These are phyloP conservation scores for Pseudocheirus occidentalis DNA, from an alignment of 2,797 vertebrate species.

Conservation along the genomic window DNA sequence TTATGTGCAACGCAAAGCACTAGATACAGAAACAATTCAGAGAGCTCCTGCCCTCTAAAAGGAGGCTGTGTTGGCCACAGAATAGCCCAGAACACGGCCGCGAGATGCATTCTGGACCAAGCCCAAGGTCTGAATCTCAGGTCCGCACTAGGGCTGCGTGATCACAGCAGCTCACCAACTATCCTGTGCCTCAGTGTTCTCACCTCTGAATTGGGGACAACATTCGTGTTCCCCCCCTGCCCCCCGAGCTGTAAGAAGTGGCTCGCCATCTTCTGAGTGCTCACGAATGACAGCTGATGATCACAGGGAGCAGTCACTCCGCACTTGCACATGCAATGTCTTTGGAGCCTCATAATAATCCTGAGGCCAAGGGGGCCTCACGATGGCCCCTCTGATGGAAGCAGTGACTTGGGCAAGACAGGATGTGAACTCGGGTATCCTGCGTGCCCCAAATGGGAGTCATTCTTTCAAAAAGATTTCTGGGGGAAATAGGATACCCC, in stretches of 20 bases:
- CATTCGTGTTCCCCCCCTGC: neutral
- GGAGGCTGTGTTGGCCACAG: rapidly evolving
- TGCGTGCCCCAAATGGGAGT: neutral
- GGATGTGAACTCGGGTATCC: neutral
- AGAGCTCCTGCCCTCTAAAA: neutral
- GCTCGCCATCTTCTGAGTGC: neutral
- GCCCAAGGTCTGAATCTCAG: neutral
- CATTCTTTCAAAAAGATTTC: neutral
- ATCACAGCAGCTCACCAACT: neutral
- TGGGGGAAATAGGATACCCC: neutral
- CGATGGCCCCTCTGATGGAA: neutral
- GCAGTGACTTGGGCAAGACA: neutral
- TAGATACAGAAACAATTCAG: neutral
- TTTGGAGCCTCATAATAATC: neutral
- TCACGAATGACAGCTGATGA: neutral
- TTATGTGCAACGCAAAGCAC: neutral
- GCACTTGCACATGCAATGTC: no score
- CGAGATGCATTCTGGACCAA: neutral
- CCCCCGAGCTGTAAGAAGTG: neutral
- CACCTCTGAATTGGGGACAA: neutral
- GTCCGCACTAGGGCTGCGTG: neutral
- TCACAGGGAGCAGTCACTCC: neutral
- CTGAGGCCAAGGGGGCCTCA: neutral
- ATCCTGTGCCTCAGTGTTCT: neutral
- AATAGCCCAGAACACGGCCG: neutral